Evolutionary conservation across 2,888 invertebrate species (phyloP).

Genomic region (Luperina testacea): DNA sequence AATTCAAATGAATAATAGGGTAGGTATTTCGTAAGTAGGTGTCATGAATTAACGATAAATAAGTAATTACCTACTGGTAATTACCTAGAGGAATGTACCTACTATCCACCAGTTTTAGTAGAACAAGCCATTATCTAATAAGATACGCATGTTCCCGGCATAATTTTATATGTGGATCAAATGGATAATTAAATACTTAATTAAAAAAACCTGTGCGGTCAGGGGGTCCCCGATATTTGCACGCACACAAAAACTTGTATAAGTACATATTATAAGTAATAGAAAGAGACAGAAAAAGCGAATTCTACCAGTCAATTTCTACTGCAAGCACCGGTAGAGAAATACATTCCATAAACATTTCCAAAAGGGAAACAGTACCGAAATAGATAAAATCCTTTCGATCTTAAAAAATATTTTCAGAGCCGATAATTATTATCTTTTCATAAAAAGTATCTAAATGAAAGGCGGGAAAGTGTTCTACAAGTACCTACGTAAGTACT

Average conservation of each 20-base stretch:
- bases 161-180: background rate
- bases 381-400: background rate
- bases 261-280: background rate
- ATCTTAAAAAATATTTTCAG: background rate
- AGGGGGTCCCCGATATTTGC: background rate
- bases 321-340: background rate
- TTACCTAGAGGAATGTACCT: too few relatives aligned
- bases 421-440: background rate
- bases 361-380: background rate
- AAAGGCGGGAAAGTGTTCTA: background rate
- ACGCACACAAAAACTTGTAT: background rate
- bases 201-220: background rate
- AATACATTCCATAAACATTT: background rate
- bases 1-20: background rate
- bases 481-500: background rate
- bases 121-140: background rate
- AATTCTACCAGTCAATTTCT: background rate
- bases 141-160: background rate
- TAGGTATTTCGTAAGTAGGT: background rate
- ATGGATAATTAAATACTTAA: background rate
- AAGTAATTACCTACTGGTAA: background rate
- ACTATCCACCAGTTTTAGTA: background rate
- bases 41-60: background rate
- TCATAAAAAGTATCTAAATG: conserved; percentile 1
- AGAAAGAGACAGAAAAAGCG: background rate